Evolutionary conservation across 2,888 invertebrate genomes (phyloP), one percentile per base, ranked within the genome.

Genomic region (Lomographa bimaculata): DNA sequence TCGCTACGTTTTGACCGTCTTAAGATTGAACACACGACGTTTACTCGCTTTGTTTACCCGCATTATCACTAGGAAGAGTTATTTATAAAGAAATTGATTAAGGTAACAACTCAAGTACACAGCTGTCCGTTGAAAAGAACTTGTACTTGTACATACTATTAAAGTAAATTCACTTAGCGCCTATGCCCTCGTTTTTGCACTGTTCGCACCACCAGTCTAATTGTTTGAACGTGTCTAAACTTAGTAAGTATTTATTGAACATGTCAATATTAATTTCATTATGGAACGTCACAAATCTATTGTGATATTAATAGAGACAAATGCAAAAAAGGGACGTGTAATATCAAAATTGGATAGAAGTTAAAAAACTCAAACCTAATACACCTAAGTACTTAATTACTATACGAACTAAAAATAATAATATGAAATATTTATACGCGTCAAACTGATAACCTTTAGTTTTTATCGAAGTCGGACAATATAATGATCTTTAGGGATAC

Each of bases 191-290:
- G 39, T 37, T 54, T 57, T 41, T 34, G 18, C 34, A 34, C 38
- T 26, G 49, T 64, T 61, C 27, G 32, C 60, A 42, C 27, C 27
- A 46, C 27, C 28, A 38, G 36, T 57, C 50, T 68, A 69, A 69
- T 60, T 37, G 43, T 48, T 43, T 44, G 54, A 56, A 56, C 64
- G 54, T 62, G 61, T 56, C 36, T 17, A 33, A 46, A 52, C 26
- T 33, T 42, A 38, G 18, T 37, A 50, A 46, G 16, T 49, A 14
- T 30, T 37, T 43, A 43, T 36, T 23, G 14, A 12, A 33, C 39
- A 19, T 21, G 10, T 16, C 9, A 23, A 9, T 16, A 29, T 7
- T 26, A 11, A 24, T 11, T 26, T 37, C 11, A 38, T 32, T 29
- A 35, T 26, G 53, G 40, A 39, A 44, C 29, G 14, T 14, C 14